phyloP scores from a whole-genome alignment of 2,113 vertebrate genomes.

The Triplophysa rosa region DNA sequence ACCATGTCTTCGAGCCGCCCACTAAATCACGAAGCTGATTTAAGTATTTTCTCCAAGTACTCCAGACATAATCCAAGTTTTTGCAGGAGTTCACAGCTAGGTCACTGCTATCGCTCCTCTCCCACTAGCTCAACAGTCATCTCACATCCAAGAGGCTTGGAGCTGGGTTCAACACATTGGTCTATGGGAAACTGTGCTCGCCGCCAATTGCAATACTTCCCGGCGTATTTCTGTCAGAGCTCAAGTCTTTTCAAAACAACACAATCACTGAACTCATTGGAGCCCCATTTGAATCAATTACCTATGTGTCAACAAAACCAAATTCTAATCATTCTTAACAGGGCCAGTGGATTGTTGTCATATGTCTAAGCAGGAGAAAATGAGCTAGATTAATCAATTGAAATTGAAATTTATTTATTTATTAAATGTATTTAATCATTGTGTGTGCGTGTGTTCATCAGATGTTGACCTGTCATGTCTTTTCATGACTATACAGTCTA shows the following conservation, averaged over 20 bases:
- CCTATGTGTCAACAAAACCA: conserved; percentile 71
- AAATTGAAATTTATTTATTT: too few species aligned
- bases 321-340: conserved; percentile 65
- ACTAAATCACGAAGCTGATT: conserved; percentile 71
- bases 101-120: conserved; percentile 74
- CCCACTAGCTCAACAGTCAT: conserved; percentile 69
- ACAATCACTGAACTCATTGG: conserved; percentile 67
- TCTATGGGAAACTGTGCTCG: conserved; percentile 73
- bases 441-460: not conserved
- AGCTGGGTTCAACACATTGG: conserved; percentile 69
- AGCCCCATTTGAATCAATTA: conserved; percentile 75
- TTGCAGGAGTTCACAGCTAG: conserved; percentile 73
- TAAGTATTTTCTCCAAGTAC: conserved; percentile 67
- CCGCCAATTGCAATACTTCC: conserved; percentile 79
- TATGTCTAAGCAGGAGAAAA: conserved; percentile 1
- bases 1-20: conserved; percentile 64
- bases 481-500: not conserved
- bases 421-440: conserved; percentile 9
- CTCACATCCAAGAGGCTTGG: conserved; percentile 71
- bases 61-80: conserved; percentile 68
- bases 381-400: conserved; percentile 5
- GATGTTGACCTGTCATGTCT: too few species aligned
- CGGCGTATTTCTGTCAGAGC: conserved; percentile 77
- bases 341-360: conserved; percentile 50
- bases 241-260: conserved; percentile 73